Evolutionary conservation across 2,797 vertebrate species (phyloP).

Genomic region (Darevskia nairensis): DNA sequence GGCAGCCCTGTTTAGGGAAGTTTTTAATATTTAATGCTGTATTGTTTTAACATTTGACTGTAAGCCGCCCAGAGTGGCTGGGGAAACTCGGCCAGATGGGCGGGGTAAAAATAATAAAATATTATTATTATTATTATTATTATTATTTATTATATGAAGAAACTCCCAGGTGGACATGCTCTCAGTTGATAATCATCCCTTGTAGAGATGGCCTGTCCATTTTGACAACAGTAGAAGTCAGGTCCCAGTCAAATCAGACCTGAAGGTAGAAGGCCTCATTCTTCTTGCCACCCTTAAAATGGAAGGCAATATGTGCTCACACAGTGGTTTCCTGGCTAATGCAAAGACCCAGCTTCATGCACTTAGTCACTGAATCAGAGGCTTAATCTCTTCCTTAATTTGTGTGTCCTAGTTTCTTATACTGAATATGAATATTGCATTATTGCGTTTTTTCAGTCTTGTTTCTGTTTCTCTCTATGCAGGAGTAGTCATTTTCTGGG

Average conservation of each 20-base stretch:
- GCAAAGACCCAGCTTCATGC: not conserved
- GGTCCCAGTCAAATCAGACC: not conserved
- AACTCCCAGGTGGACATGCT: not conserved
- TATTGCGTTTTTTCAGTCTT: not conserved
- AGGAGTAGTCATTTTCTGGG: not conserved
- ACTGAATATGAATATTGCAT: not conserved
- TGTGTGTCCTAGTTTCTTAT: not conserved
- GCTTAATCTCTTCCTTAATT: conserved; percentile 13
- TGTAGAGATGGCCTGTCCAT: not conserved
- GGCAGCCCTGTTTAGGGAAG: too few relatives aligned
- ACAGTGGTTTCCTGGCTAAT: not conserved
- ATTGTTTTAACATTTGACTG: too few relatives aligned
- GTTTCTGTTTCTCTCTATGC: not conserved
- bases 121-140: too few relatives aligned
- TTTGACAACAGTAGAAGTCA: not conserved
- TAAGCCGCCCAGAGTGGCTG: too few relatives aligned
- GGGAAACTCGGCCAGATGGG: too few relatives aligned
- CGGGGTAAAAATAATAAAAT: too few relatives aligned
- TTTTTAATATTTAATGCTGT: too few relatives aligned
- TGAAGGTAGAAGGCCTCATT: not conserved
- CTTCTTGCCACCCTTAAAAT: not conserved
- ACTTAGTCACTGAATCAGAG: not conserved
- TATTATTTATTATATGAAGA: too few relatives aligned
- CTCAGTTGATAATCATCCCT: not conserved
- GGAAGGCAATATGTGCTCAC: not conserved